Conservation (phyloP, 2,888 invertebrate genomes). For the Tridacna gigas region DNA sequence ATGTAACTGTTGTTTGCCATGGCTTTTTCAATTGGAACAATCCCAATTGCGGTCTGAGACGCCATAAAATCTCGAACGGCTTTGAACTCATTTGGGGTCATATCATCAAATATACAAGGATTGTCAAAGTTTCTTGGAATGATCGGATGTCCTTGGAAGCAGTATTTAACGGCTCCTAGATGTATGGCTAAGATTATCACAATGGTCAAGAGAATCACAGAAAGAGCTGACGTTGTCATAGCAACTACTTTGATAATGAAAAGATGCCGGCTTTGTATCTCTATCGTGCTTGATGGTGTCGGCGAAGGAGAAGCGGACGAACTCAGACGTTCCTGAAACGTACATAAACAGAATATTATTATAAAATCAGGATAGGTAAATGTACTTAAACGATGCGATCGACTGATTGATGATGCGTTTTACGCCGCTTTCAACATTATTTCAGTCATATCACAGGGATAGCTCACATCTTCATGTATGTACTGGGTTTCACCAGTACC, state of each 20-base stretch:
- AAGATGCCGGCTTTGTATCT: slow-evolving; percentile 2
- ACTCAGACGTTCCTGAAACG: neutral
- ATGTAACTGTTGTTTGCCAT: slow-evolving; percentile 75
- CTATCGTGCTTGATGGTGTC: neutral
- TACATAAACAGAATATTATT: neutral
- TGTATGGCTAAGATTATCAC: slow-evolving; percentile 61
- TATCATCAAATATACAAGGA: slow-evolving; percentile 76
- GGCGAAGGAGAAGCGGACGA: neutral
- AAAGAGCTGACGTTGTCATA: slow-evolving; percentile 46
- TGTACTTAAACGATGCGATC: no score
- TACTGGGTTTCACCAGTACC: no score
- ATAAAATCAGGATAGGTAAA: neutral
- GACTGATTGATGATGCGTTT: no score
- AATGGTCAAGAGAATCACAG: slow-evolving; percentile 61
- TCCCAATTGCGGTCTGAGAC: slow-evolving; percentile 59
- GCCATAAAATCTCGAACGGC: slow-evolving; percentile 74
- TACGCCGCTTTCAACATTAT: no score
- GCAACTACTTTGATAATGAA: slow-evolving; percentile 42
- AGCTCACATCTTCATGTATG: no score
- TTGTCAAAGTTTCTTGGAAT: slow-evolving; percentile 65
- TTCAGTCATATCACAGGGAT: no score
- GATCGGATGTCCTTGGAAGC: slow-evolving; percentile 60
- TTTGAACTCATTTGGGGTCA: slow-evolving; percentile 72
- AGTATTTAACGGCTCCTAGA: slow-evolving; percentile 64
- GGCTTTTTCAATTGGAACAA: slow-evolving; percentile 67